Percentiles rank a stretch among this genome's conserved stretches.
Conservation (phyloP, 2,113 vertebrate species). For the Nannospalax galili region DNA sequence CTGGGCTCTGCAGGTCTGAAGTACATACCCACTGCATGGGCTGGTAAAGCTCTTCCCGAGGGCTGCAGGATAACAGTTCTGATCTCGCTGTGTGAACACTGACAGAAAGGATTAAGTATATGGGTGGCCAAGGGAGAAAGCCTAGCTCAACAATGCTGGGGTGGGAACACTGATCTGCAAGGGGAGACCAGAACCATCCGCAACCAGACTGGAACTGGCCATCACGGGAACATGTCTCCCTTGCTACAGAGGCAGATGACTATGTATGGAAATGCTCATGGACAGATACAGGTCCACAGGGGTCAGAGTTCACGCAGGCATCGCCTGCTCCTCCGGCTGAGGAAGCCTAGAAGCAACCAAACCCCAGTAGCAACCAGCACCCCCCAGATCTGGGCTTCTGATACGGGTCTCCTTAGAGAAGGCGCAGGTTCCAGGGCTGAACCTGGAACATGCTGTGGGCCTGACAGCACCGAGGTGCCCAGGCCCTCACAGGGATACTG, state of each 20-base stretch:
- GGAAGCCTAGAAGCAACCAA: too few species aligned
- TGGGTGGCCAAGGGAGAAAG: rapidly evolving
- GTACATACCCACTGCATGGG: rapidly evolving
- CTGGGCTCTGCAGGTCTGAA: not conserved
- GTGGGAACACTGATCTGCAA: not conserved
- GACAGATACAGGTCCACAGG: rapidly evolving
- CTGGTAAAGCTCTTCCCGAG: not conserved
- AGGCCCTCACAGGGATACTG: rapidly evolving
- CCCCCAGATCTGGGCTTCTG: not conserved
- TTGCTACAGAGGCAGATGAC: rapidly evolving
- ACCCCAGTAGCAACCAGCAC: rapidly evolving
- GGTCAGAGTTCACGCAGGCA: rapidly evolving
- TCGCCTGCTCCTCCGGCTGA: rapidly evolving
- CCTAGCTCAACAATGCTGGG: rapidly evolving
- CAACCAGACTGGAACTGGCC: rapidly evolving
- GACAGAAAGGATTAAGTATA: rapidly evolving
- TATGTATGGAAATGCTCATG: rapidly evolving
- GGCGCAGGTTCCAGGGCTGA: rapidly evolving
- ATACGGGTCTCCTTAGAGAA: not conserved
- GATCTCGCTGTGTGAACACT: rapidly evolving
- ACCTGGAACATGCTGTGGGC: rapidly evolving
- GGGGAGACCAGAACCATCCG: not conserved
- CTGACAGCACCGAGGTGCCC: rapidly evolving
- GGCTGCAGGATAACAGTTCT: rapidly evolving
- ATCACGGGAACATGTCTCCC: rapidly evolving